Evolutionary conservation across 2,797 vertebrate genomes (phyloP).

Genomic region (Coreius guichenoti): DNA sequence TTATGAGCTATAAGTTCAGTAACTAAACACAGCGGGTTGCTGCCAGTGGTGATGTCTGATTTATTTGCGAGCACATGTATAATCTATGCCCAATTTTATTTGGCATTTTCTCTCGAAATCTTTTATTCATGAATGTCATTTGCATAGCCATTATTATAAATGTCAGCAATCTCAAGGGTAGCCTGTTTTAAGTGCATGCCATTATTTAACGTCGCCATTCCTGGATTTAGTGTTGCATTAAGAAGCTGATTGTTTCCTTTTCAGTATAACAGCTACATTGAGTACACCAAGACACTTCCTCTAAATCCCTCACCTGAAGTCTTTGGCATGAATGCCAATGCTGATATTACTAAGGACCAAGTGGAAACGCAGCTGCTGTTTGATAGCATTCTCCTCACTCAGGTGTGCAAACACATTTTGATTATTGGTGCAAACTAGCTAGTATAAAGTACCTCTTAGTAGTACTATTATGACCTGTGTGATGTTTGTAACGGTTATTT

Average conservation of each 20-base stretch:
- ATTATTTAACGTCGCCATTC: slow-evolving; percentile 53
- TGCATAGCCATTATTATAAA: slow-evolving; percentile 85
- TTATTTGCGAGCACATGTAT: slow-evolving; percentile 77
- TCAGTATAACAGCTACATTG: slow-evolving; percentile 84
- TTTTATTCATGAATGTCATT: slow-evolving; percentile 84
- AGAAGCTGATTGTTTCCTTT: slow-evolving; percentile 52
- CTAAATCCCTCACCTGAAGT: slow-evolving; percentile 86
- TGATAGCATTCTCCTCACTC: slow-evolving; percentile 86
- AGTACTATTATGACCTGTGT: neutral
- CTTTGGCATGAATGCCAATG: slow-evolving; percentile 89
- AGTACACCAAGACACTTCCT: slow-evolving; percentile 85
- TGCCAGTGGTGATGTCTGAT: slow-evolving; percentile 71
- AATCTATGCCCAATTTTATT: slow-evolving; percentile 77
- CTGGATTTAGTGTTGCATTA: slow-evolving; percentile 42
- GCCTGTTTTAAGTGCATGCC: slow-evolving; percentile 73
- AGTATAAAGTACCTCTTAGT: neutral
- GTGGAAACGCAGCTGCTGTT: slow-evolving; percentile 87
- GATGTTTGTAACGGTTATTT: neutral
- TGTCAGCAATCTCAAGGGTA: slow-evolving; percentile 79
- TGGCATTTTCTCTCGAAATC: slow-evolving; percentile 77
- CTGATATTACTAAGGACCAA: slow-evolving; percentile 89
- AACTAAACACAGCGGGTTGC: slow-evolving; percentile 72
- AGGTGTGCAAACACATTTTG: slow-evolving; percentile 72
- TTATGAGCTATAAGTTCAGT: slow-evolving; percentile 74
- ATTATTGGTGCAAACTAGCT: slow-evolving; percentile 1